These are phyloP conservation scores for Drosophila watanabei DNA, from an alignment of 1,140 invertebrate species.

Conservation along the genomic window DNA sequence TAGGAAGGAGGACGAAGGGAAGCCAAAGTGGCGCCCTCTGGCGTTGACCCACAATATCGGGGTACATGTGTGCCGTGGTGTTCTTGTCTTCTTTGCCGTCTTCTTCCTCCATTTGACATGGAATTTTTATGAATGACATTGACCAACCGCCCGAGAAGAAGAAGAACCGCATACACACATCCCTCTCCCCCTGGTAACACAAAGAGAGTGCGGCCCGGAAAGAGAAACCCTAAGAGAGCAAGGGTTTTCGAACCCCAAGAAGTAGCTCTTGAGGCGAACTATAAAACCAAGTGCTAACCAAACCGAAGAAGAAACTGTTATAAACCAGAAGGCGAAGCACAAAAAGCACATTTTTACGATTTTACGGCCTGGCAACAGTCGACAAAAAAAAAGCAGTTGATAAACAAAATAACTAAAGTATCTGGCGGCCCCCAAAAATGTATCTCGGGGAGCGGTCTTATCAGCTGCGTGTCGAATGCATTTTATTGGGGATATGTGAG, in stretches of 20 bases:
- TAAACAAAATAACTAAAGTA: conserved; percentile 58
- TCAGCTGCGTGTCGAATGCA: conserved; percentile 51
- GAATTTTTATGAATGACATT: conserved; percentile 83
- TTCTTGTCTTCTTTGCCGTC: conserved; percentile 12
- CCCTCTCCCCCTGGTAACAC: conserved; percentile 13
- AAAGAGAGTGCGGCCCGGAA: not conserved
- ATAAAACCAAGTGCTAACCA: conserved; percentile 41
- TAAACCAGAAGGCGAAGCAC: conserved; percentile 37
- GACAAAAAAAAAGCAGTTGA: conserved; percentile 26
- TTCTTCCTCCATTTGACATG: conserved; percentile 46
- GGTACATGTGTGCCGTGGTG: conserved; percentile 15
- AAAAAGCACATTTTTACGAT: conserved; percentile 48
- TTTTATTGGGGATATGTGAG: conserved; percentile 36
- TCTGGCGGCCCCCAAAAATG: conserved; percentile 19
- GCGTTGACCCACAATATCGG: conserved; percentile 68
- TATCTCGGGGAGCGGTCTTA: conserved; percentile 39
- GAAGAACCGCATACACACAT: conserved; percentile 22
- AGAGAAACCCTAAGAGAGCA: conserved; percentile 8
- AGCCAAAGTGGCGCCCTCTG: conserved; percentile 56
- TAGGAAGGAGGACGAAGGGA: not conserved
- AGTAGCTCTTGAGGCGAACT: conserved; percentile 27
- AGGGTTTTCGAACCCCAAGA: conserved; percentile 16
- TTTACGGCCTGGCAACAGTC: conserved; percentile 54
- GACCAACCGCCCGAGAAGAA: conserved; percentile 52
- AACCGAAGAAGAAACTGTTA: conserved; percentile 50